A percentile compares a stretch with the other conserved stretches of the same genome.
These are phyloP conservation scores for Adineta ricciae DNA, from an alignment of 2,888 invertebrate species.

Conservation along the genomic window DNA sequence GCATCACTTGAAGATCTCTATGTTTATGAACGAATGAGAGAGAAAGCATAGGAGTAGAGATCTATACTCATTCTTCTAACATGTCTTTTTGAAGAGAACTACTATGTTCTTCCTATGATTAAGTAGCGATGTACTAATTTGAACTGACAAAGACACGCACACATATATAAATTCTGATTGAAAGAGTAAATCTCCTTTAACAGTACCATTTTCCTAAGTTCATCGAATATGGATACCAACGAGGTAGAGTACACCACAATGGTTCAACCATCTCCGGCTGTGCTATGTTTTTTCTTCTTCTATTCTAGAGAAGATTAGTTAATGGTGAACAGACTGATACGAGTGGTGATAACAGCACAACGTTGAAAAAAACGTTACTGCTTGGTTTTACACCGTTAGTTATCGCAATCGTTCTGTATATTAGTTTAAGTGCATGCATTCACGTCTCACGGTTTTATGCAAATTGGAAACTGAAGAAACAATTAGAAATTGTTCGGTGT, in stretches of 20 bases:
- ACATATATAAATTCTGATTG: background rate
- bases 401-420: background rate
- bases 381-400: constrained; percentile 16
- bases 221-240: background rate
- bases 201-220: background rate
- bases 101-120: background rate
- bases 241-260: background rate
- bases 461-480: background rate
- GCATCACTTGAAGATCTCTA: background rate
- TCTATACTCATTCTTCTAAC: background rate
- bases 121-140: background rate
- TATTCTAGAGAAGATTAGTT: background rate
- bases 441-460: background rate
- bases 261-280: background rate
- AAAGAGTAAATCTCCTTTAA: background rate
- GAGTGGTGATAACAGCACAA: background rate
- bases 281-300: background rate
- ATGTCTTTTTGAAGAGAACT: background rate
- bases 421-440: background rate
- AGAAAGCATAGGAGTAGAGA: constrained; percentile 3
- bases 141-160: background rate
- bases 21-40: background rate
- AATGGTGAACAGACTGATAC: background rate
- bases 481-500: background rate
- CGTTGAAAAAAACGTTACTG: background rate